Conservation (phyloP, 2,888 invertebrate genomes). For the Hylaea fasciaria region DNA sequence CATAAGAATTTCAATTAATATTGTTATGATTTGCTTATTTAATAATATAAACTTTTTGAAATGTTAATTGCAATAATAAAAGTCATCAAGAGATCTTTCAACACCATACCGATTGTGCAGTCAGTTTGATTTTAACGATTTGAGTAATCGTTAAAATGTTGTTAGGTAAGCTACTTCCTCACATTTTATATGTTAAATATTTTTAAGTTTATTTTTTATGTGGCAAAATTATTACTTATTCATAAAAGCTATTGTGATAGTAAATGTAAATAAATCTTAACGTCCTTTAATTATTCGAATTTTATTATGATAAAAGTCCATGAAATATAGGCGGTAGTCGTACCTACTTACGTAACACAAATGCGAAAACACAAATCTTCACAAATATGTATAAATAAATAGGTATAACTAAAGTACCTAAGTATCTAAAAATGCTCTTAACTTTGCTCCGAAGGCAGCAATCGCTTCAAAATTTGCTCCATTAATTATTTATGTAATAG, state of each 20-base stretch:
- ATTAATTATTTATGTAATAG: no score
- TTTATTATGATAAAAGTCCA: conserved; percentile 14
- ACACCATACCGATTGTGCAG: not conserved
- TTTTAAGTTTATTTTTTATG: conserved; percentile 71
- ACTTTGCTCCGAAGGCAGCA: no score
- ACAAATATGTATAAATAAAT: no score
- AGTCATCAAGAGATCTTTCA: no score
- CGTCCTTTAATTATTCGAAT: conserved; percentile 21
- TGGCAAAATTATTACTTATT: conserved; percentile 41
- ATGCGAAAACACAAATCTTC: not conserved
- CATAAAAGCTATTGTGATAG: conserved; percentile 71
- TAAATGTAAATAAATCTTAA: conserved; percentile 71
- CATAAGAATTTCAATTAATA: not conserved
- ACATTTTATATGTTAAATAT: conserved; percentile 66
- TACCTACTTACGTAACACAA: not conserved
- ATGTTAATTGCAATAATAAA: no score
- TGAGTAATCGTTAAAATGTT: conserved; percentile 50
- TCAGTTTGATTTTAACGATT: not conserved
- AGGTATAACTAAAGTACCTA: no score
- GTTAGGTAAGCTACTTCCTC: conserved; percentile 7
- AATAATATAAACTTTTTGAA: no score
- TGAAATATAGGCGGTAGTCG: not conserved
- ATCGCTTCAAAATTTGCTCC: no score
- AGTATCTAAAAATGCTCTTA: no score
- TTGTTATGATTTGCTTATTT: no score